phyloP scores from a whole-genome alignment of 2,888 invertebrate genomes.

The Hirtodrosophila alboralis region DNA sequence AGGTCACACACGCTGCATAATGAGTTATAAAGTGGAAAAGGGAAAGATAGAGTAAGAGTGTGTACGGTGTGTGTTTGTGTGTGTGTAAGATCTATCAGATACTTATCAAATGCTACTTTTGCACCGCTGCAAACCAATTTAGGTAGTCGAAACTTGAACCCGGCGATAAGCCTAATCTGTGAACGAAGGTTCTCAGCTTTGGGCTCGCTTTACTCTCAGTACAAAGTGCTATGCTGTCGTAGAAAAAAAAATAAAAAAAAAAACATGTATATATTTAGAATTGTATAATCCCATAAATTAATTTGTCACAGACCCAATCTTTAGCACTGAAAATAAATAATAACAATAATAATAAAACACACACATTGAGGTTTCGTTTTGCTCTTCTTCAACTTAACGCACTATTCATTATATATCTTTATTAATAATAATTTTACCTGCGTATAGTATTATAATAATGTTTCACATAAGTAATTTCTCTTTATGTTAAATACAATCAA shows the following conservation, averaged over 20 bases:
- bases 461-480: constrained; percentile 64
- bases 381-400: constrained; percentile 77
- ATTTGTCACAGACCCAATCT: background rate
- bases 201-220: constrained; percentile 16
- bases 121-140: constrained; percentile 16
- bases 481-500: constrained; percentile 65
- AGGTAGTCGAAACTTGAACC: constrained; percentile 47
- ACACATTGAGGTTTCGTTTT: constrained; percentile 36
- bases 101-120: constrained; percentile 39
- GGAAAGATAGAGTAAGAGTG: background rate
- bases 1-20: constrained; percentile 30
- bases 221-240: constrained; percentile 35
- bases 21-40: constrained; percentile 1
- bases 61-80: no score
- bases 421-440: constrained; percentile 71
- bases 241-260: background rate
- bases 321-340: background rate
- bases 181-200: constrained; percentile 21
- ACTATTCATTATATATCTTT: constrained; percentile 72
- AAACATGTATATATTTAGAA: background rate
- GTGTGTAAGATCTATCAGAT: background rate
- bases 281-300: constrained; percentile 4
- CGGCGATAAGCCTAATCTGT: constrained; percentile 47
- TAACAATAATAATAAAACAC: constrained; percentile 7
- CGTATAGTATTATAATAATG: constrained; percentile 66